Conservation (phyloP, 2,888 invertebrate genomes). For the Calameuta idolon region DNA sequence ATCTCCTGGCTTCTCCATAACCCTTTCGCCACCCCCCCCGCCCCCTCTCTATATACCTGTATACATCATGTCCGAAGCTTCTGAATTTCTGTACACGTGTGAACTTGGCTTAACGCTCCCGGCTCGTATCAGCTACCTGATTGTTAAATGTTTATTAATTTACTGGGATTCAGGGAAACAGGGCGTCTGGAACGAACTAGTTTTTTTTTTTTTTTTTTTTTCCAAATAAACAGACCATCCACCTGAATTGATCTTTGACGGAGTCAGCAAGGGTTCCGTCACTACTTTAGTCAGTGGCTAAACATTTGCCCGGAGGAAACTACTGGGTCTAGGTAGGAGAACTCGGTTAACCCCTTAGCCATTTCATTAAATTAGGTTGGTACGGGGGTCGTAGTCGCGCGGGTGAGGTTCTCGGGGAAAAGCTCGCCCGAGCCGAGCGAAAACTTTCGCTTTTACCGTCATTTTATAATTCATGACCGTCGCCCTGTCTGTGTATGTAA, state of each 20-base stretch:
- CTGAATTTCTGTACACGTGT: not conserved
- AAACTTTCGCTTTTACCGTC: conserved; percentile 67
- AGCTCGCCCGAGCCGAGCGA: conserved; percentile 31
- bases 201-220: not conserved
- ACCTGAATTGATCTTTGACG: not conserved
- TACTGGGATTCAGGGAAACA: not conserved
- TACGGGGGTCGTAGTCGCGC: conserved; percentile 28
- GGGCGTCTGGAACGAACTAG: not conserved
- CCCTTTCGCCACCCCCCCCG: not conserved
- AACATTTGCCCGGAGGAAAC: conserved; percentile 56
- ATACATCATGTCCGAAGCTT: not conserved
- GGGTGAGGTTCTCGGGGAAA: conserved; percentile 25
- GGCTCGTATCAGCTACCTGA: not conserved
- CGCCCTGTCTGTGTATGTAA: conserved; percentile 44
- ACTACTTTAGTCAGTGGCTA: conserved; percentile 36
- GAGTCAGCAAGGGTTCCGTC: not conserved
- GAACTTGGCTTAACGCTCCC: not conserved
- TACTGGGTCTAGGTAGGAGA: conserved; percentile 50
- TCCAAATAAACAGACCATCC: not conserved
- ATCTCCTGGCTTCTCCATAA: not conserved
- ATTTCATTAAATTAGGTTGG: conserved; percentile 63
- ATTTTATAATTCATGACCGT: conserved; percentile 66
- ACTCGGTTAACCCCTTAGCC: conserved; percentile 60
- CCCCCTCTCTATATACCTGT: not conserved
- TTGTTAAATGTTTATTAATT: not conserved